Evolutionary conservation across 1,140 invertebrate genomes (phyloP), one percentile per base, ranked within the genome.

Genomic region (Lucilia cuprina): DNA sequence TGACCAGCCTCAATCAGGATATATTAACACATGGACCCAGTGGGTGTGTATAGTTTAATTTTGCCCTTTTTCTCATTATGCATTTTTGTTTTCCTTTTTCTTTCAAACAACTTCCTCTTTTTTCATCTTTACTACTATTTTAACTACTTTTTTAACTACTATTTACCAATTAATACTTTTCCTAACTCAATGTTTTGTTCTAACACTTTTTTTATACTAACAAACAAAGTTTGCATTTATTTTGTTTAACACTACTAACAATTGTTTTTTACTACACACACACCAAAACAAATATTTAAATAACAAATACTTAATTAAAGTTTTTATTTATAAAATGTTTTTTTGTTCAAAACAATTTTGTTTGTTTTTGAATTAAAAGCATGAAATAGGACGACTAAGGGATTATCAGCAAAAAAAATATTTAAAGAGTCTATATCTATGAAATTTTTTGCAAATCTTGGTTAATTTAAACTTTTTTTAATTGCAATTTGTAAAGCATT

Each of bases 1-100:
- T 89, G 30, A 83, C 85, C 75, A 91, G 89, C 82, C 84, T 91
- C 75, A 87, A 90, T 85, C 87, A 88, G 49, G 91, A 91, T 82
- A 85, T 87, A 80, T 12, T 70, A 12, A 86, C 87, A 83, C 83
- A 83, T 60, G 82, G 74, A n/a, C 85, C 82, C 21, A 86, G 85
- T 77, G 87, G 89, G 89, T 90, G 55, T 65, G 84, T 83, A 34
- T 49, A 55, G 13, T 21, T 10, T 21, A n/a, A 9, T 8, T 21
- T 25, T n/a, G 47, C 8, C 19, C 34, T 74, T 34, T 19, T 82
- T 50, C 5, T 49, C 14, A 74, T 50, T 35, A 50, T n/a, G 14
- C 25, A 83, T 12, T 4, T 85, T 83, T 25, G 19, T 5, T 50
- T 65, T 83, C 47, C 34, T 17, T 21, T 75, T n/a, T 82, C 3